phyloP scores from a whole-genome alignment of 2,113 vertebrate genomes.

The Rhipidura dahli region DNA sequence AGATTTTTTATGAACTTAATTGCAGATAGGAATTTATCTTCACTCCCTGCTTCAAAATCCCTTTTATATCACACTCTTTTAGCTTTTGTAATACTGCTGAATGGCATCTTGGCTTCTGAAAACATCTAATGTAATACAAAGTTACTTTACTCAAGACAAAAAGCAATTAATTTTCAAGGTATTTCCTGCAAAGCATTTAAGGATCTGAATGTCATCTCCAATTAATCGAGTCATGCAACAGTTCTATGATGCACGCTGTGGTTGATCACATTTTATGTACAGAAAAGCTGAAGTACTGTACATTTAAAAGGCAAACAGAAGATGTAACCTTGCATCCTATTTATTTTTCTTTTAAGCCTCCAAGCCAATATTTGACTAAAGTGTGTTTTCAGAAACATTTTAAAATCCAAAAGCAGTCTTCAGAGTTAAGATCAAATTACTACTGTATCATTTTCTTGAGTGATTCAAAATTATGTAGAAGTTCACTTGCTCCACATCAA shows the following conservation, averaged over 20 bases:
- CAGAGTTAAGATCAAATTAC: not conserved
- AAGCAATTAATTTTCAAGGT: not conserved
- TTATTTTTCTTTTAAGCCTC: not conserved
- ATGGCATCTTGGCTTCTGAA: not conserved
- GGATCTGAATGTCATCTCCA: not conserved
- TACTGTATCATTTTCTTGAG: not conserved
- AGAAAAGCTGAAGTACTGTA: not conserved
- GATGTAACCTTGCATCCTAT: not conserved
- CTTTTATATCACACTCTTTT: not conserved
- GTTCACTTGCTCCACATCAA: not conserved
- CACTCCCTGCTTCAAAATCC: not conserved
- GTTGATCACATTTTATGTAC: not conserved
- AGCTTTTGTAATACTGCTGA: not conserved
- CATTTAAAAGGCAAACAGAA: not conserved
- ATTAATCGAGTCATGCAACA: not conserved
- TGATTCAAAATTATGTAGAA: not conserved
- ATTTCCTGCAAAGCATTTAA: not conserved
- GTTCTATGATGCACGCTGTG: not conserved
- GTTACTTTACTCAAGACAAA: not conserved
- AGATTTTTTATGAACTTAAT: not conserved
- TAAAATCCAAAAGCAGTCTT: not conserved
- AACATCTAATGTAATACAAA: not conserved
- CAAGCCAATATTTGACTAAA: not conserved
- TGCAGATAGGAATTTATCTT: not conserved
- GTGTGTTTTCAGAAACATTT: not conserved